A percentile compares a stretch with the other conserved stretches of the same genome.
phyloP scores from a whole-genome alignment of 2,797 vertebrate species.

The Neosalanx taihuensis region DNA sequence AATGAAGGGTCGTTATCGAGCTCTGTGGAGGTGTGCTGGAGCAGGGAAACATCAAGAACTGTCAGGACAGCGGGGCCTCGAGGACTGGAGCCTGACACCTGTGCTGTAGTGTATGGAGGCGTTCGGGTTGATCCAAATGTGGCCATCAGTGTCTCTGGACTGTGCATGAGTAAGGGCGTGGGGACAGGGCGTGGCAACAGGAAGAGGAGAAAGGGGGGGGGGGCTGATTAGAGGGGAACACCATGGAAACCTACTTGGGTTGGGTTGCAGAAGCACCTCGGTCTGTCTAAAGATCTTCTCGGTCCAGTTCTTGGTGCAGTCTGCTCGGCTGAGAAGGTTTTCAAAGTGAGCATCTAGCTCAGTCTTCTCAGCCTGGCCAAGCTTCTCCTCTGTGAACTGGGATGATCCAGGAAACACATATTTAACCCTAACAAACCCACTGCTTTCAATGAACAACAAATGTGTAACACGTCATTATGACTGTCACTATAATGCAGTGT shows the following conservation, averaged over 20 bases:
- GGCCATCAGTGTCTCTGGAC: not conserved
- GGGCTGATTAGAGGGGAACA: not conserved
- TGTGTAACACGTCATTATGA: too few species aligned
- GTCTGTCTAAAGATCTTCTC: slow-evolving; percentile 95
- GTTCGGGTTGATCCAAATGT: not conserved
- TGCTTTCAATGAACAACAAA: too few species aligned
- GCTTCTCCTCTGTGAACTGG: slow-evolving; percentile 93
- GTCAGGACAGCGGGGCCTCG: too few species aligned
- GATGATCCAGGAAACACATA: slow-evolving; percentile 1
- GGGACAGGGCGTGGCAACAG: too few species aligned
- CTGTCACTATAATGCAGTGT: too few species aligned
- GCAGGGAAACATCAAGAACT: too few species aligned
- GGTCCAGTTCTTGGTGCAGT: slow-evolving; percentile 96
- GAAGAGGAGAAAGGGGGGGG: too few species aligned
- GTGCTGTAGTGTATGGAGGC: not conserved
- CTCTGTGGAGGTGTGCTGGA: too few species aligned
- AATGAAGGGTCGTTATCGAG: too few species aligned
- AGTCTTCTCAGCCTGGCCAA: slow-evolving; percentile 92
- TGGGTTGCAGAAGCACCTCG: slow-evolving; percentile 92
- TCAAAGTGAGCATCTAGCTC: slow-evolving; percentile 91
- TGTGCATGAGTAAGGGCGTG: not conserved
- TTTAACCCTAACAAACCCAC: too few species aligned
- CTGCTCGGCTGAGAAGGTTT: slow-evolving; percentile 85
- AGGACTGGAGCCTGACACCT: too few species aligned
- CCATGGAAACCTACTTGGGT: slow-evolving; percentile 71